Conservation (phyloP, 1,140 invertebrate species). For the Proctacanthus coquilletti region DNA sequence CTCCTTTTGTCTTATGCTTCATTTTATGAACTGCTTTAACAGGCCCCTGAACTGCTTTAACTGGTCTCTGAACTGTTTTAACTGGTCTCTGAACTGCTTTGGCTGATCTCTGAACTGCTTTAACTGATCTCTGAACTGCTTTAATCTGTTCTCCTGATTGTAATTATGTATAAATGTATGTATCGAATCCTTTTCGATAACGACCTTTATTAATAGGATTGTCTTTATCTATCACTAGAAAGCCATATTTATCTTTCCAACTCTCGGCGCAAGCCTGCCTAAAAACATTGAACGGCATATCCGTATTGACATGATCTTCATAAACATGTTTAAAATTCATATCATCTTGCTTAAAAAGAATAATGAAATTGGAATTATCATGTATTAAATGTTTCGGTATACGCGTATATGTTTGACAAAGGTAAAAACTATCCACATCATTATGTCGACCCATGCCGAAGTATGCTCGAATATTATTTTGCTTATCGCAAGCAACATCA, state of each 20-base stretch:
- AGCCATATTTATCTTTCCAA: conserved; percentile 17
- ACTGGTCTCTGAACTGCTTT: not conserved
- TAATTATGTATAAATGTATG: not conserved
- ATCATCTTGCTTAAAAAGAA: conserved; percentile 30
- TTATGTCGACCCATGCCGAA: conserved; percentile 29
- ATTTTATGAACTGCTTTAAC: not conserved
- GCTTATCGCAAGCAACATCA: conserved; percentile 25
- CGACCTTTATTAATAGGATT: conserved; percentile 13
- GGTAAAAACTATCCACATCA: conserved; percentile 21
- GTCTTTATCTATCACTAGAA: conserved; percentile 21
- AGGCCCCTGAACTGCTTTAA: not conserved
- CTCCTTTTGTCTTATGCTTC: not conserved
- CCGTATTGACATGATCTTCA: conserved; percentile 25
- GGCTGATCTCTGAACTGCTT: not conserved
- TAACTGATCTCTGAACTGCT: no score
- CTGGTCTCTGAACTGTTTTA: not conserved
- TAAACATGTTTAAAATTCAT: conserved; percentile 30
- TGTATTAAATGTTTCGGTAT: conserved; percentile 30
- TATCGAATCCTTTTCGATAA: conserved; percentile 20
- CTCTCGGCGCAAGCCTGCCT: conserved; percentile 18
- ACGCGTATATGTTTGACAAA: conserved; percentile 26
- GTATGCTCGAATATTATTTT: conserved; percentile 22
- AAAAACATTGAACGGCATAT: conserved; percentile 24
- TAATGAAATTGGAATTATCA: conserved; percentile 29
- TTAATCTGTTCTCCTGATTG: not conserved